A percentile compares a stretch with the other conserved stretches of the same genome.
phyloP scores from a whole-genome alignment of 1,140 invertebrate species.

The Drosophila ercepeae region DNA sequence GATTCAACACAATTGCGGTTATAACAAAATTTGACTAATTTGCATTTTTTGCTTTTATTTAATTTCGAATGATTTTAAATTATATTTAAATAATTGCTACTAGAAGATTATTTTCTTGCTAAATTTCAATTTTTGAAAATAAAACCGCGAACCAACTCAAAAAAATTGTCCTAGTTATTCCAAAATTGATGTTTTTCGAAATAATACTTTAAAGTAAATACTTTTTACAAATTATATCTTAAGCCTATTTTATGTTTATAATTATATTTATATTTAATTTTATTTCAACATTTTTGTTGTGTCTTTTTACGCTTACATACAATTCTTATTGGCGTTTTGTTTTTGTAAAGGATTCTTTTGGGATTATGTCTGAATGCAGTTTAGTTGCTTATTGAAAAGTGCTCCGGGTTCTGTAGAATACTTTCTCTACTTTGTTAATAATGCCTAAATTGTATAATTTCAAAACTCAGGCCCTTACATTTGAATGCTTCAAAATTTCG shows the following conservation, averaged over 20 bases:
- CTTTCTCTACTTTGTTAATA: constrained; percentile 49
- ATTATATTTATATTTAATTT: too few relatives aligned
- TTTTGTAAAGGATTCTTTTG: constrained; percentile 46
- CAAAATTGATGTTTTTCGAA: constrained; percentile 30
- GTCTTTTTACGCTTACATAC: constrained; percentile 40
- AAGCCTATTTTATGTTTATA: constrained; percentile 14
- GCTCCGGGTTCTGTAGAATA: constrained; percentile 34
- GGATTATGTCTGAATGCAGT: constrained; percentile 65
- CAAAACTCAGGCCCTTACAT: constrained; percentile 54
- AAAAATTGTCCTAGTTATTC: constrained; percentile 69
- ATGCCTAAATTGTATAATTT: constrained; percentile 76
- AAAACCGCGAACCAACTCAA: constrained; percentile 37
- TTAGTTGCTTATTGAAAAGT: constrained; percentile 57
- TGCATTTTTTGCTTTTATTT: constrained; percentile 30
- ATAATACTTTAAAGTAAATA: constrained; percentile 54
- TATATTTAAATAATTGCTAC: constrained; percentile 56
- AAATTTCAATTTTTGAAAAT: constrained; percentile 48
- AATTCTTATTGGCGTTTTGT: constrained; percentile 61
- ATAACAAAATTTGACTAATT: constrained; percentile 67
- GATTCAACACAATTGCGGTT: constrained; percentile 47
- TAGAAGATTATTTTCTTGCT: constrained; percentile 44
- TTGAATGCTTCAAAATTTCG: constrained; percentile 69
- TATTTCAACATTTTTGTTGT: too few relatives aligned
- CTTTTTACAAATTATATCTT: constrained; percentile 54
- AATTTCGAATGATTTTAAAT: constrained; percentile 63